These are phyloP conservation scores for Hyposoter didymator DNA, from an alignment of 2,888 invertebrate genomes.

Conservation along the genomic window DNA sequence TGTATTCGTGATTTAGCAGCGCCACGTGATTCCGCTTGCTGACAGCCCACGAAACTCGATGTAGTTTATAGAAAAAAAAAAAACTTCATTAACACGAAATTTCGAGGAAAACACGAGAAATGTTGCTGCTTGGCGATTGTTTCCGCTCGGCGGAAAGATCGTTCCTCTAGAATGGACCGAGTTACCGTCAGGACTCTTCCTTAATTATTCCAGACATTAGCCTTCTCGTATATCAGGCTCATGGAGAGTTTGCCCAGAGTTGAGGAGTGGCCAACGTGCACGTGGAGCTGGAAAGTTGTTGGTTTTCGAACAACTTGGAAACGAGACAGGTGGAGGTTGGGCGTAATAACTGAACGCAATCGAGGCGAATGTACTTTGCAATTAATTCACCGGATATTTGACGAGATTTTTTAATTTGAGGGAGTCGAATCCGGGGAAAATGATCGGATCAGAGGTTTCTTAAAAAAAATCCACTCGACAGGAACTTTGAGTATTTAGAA, in stretches of 20 bases:
- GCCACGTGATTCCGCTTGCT: constrained; percentile 20
- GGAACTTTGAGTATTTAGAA: not conserved
- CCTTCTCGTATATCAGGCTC: not conserved
- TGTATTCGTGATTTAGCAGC: constrained; percentile 34
- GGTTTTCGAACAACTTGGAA: not conserved
- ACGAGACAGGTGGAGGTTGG: not conserved
- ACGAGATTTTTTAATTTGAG: not conserved
- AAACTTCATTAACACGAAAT: constrained; percentile 29
- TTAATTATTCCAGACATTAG: constrained; percentile 53
- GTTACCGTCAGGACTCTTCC: constrained; percentile 9
- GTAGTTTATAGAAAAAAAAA: not conserved
- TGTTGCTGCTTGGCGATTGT: constrained; percentile 6
- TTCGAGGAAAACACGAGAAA: constrained; percentile 14
- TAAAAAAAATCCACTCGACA: not conserved
- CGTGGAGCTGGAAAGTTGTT: constrained; percentile 28
- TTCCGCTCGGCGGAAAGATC: constrained; percentile 15
- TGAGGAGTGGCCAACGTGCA: constrained; percentile 16
- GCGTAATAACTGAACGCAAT: not conserved
- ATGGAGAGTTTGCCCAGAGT: constrained; percentile 17
- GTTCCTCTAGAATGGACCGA: constrained; percentile 22
- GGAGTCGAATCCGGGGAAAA: not conserved
- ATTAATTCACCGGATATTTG: not conserved
- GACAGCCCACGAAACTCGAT: not conserved
- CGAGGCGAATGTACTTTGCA: not conserved
- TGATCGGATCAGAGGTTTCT: not conserved